Conservation (phyloP, 2,797 vertebrate genomes). For the Lindbergichthys nudifrons region DNA sequence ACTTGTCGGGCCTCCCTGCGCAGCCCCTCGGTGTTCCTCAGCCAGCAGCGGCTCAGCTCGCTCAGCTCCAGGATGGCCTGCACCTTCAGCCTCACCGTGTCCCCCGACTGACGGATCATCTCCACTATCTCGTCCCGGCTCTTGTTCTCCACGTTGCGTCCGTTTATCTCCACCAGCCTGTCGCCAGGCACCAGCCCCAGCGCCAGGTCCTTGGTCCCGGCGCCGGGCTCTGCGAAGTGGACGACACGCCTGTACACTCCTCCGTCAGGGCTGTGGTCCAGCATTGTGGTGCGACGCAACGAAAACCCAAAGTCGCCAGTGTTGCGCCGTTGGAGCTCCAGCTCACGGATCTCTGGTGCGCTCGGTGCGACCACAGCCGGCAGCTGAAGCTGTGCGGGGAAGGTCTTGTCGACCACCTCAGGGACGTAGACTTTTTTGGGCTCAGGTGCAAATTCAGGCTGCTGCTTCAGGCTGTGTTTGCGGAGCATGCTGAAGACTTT, state of each 20-base stretch:
- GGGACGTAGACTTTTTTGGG: constrained; percentile 82
- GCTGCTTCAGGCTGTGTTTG: constrained; percentile 78
- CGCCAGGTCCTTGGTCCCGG: constrained; percentile 94
- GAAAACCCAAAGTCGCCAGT: constrained; percentile 98
- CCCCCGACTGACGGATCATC: constrained; percentile 98
- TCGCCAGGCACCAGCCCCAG: constrained; percentile 95
- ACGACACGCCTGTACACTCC: constrained; percentile 92
- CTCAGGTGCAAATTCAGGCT: constrained; percentile 39
- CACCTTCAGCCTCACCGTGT: constrained; percentile 94
- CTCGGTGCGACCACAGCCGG: constrained; percentile 87
- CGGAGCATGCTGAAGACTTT: constrained; percentile 88
- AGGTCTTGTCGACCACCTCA: constrained; percentile 89
- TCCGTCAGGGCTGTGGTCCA: constrained; percentile 91
- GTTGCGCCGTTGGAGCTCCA: constrained; percentile 93
- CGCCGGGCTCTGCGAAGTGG: constrained; percentile 96
- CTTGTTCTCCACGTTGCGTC: constrained; percentile 94
- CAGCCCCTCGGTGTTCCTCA: constrained; percentile 88
- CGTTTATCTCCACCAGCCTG: constrained; percentile 95
- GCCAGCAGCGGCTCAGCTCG: constrained; percentile 95
- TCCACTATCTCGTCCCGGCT: constrained; percentile 97
- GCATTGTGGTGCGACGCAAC: constrained; percentile 94
- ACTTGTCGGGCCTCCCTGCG: constrained; percentile 88
- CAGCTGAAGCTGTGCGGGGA: constrained; percentile 87
- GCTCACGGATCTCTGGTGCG: constrained; percentile 85
- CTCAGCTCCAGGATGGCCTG: constrained; percentile 97